phyloP scores from a whole-genome alignment of 2,888 invertebrate genomes.

The Metopia argyrocephala region DNA sequence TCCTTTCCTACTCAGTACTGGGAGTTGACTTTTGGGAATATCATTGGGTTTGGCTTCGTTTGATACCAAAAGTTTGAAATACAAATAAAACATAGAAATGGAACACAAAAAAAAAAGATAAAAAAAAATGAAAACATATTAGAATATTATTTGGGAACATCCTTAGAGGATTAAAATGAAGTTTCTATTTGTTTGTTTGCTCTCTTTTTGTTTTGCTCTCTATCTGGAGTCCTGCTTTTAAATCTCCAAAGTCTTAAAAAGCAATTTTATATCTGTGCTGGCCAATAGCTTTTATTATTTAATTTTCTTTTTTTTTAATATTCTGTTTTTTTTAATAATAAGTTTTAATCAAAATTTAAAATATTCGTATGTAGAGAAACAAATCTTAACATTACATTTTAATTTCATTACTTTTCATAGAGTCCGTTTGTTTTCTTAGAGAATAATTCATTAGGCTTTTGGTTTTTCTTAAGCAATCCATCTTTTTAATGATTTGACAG shows the following conservation, averaged over 20 bases:
- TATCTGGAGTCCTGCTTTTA: constrained; percentile 6
- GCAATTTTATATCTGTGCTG: not conserved
- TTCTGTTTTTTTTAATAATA: constrained; percentile 38
- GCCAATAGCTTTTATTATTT: not conserved
- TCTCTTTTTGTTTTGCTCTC: constrained; percentile 12
- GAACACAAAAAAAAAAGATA: constrained; percentile 16
- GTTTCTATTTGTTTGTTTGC: constrained; percentile 34
- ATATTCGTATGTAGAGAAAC: constrained; percentile 10
- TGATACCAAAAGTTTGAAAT: constrained; percentile 26
- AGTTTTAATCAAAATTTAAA: constrained; percentile 49
- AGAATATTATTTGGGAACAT: constrained; percentile 48
- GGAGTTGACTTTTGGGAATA: constrained; percentile 60
- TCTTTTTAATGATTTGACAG: constrained; percentile 69
- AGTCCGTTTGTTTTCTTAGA: not conserved
- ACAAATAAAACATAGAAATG: constrained; percentile 1
- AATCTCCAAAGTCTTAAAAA: constrained; percentile 42
- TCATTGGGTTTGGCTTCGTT: constrained; percentile 16
- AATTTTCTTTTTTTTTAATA: not conserved
- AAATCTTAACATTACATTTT: constrained; percentile 48
- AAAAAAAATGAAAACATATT: constrained; percentile 47
- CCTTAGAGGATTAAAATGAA: constrained; percentile 47
- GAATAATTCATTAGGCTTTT: constrained; percentile 1
- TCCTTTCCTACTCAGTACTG: not conserved
- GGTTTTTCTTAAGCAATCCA: constrained; percentile 33
- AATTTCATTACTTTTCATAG: constrained; percentile 29